These are phyloP conservation scores for Drosophila pallidifrons DNA, from an alignment of 1,140 invertebrate genomes.

Conservation along the genomic window DNA sequence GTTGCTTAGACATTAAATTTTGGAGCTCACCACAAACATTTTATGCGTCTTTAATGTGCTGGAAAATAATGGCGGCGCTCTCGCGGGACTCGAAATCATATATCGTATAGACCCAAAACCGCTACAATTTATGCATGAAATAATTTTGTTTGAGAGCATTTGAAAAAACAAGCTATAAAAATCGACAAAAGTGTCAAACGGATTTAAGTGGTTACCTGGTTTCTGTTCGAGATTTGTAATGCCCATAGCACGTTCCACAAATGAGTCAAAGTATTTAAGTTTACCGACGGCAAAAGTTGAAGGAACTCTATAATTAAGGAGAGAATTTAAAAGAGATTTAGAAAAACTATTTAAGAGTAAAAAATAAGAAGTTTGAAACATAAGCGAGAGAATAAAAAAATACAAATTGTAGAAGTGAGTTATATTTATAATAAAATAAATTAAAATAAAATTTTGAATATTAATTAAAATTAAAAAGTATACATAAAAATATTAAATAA, in stretches of 20 bases:
- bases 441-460: background rate
- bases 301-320: conserved; percentile 2
- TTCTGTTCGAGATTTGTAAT: conserved; percentile 8
- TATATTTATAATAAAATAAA: background rate
- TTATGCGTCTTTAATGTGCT: conserved; percentile 75
- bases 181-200: conserved; percentile 75
- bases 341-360: no score
- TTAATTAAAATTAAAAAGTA: background rate
- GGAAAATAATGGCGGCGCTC: conserved; percentile 48
- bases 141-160: conserved; percentile 53
- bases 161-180: conserved; percentile 66
- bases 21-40: conserved; percentile 54
- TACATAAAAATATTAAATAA: background rate
- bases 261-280: background rate
- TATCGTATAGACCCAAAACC: conserved; percentile 37
- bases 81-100: conserved; percentile 10
- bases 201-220: conserved; percentile 48
- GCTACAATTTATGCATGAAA: conserved; percentile 67
- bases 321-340: background rate
- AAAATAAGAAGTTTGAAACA: no score
- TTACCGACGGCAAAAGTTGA: conserved; percentile 12
- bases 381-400: no score
- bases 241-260: conserved; percentile 33
- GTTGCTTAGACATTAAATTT: conserved; percentile 52
- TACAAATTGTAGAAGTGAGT: no score